Base-by-base conservation (phyloP, 2,888 invertebrate genomes). In the Nomada ruficornis region DNA sequence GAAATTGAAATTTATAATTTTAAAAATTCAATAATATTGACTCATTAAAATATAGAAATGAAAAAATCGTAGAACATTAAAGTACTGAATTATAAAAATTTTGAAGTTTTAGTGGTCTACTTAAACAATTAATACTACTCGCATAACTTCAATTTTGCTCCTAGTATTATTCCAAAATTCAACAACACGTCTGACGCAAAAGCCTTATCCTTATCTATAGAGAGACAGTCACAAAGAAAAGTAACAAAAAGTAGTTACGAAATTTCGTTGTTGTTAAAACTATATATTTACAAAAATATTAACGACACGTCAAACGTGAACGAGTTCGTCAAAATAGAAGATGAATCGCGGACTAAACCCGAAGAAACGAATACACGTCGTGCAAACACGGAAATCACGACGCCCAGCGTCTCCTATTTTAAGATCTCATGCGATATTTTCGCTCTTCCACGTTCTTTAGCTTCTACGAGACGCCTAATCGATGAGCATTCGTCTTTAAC, bases 321-420 rank as follows among this genome's bases (percentile, higher is more conserved):
- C 26, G 57, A 9, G 18, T 42, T 54, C n/a, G 18, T 75, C 62
- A 23, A 73, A 86, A 84, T 86, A 82, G 80, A 71, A 36, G 77
- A 75, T 63, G 75, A 80, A 26, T 78, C 68, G 64, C 15, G n/a
- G 68, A 1, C 42, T 11, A 62, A 63, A 57, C n/a, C 54, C 15
- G 26, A 76, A 54, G 71, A 36, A 1, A 50, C 67, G 13, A 29
- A 42, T 57, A 65, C n/a, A 18, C 60, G 44, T 62, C 47, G n/a
- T 11, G 18, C 50, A 47, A 67, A 86, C 77, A 50, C 81, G 83
- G 85, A 85, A 87, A 87, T 82, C 77, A 29, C 81, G 65, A 60
- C 68, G 70, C 47, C 23, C 52, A 11, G 18, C 57, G 57, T 20
- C 29, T 15, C 63, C 20, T 87, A 87, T 87, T 87, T 87, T 55